Evolutionary conservation across 2,888 invertebrate genomes (phyloP), one percentile per base, ranked within the genome.

Genomic region (Sthenelais limicola): DNA sequence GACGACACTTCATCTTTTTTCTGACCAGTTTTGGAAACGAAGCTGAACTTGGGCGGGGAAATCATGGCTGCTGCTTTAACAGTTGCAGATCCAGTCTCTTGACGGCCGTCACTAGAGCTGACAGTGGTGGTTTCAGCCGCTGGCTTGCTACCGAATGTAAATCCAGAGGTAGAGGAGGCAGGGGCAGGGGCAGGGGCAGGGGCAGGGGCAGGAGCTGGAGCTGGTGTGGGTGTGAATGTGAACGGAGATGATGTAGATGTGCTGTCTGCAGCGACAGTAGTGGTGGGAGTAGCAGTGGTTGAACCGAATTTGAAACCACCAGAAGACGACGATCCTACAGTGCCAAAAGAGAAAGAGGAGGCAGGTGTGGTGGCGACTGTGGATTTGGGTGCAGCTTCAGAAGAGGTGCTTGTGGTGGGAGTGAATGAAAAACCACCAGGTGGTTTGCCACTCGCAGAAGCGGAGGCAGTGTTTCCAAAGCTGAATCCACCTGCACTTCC

Each of bases 301-400:
- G 72, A 47, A n/a, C 67, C 62, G 30, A 73, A 68, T 48, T 70
- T 67, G 54, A 76, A 71, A 9, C 54, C 71, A 15, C 58, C 48
- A 35, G 18, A 12, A 15, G n/a, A 9, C 3, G 38, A 35, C 1
- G 62, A 38, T 5, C 21, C 62, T 38, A 43, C 38, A 24, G 35
- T 62, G n/a, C 62, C 62, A 62, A 62, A 62, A 21, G 26, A 7
- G 9, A 32, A 51, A 5, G 24, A 26, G 24, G 7, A 21, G 2
- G 18, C 3, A 9, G 38, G 28, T 4, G 54, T 54, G 1, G 38
- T 54, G 1, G 38, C n/a, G 30, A 3, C 47, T 33, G 24, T 4
- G n/a, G 15, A 5, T 56, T 15, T 12, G 21, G 35, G 15, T 26
- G 12, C 32, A 33, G 35, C 30, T 54, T n/a, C 24, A 26, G 54